Percentiles rank a stretch among this genome's conserved stretches.
phyloP scores from a whole-genome alignment of 2,113 vertebrate genomes.

The Sphyrna mokarran region DNA sequence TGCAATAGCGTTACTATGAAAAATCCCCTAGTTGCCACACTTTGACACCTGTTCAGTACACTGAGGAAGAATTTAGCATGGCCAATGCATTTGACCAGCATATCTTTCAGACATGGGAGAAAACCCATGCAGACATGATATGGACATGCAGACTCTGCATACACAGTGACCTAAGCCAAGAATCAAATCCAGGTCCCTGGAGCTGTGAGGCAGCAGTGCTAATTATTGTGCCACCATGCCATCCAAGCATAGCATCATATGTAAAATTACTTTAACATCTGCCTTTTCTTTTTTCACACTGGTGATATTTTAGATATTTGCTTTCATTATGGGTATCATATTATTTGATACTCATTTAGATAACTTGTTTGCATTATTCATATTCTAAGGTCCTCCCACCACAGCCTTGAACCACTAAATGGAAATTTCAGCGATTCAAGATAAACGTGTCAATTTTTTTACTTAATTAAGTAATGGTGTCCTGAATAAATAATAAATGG shows the following conservation, averaged over 20 bases:
- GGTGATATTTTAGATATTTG: background rate
- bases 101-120: too few relatives aligned
- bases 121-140: too few relatives aligned
- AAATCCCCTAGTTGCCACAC: too few relatives aligned
- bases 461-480: slow-evolving; percentile 1
- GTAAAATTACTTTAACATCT: background rate
- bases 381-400: background rate
- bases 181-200: too few relatives aligned
- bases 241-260: background rate
- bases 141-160: too few relatives aligned
- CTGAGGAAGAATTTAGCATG: too few relatives aligned
- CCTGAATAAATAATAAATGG: background rate
- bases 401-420: background rate
- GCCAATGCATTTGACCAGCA: too few relatives aligned
- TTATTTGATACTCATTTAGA: background rate
- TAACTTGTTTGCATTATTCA: background rate
- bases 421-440: background rate
- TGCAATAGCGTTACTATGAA: too few relatives aligned
- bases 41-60: too few relatives aligned
- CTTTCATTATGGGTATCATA: background rate
- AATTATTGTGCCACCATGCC: too few relatives aligned
- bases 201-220: too few relatives aligned
- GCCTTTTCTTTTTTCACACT: background rate
- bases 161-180: too few relatives aligned
- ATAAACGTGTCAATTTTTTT: background rate